Percentiles rank a stretch among this genome's conserved stretches.
These are phyloP conservation scores for Syngnathus typhle DNA, from an alignment of 2,113 vertebrate species.

Conservation along the genomic window DNA sequence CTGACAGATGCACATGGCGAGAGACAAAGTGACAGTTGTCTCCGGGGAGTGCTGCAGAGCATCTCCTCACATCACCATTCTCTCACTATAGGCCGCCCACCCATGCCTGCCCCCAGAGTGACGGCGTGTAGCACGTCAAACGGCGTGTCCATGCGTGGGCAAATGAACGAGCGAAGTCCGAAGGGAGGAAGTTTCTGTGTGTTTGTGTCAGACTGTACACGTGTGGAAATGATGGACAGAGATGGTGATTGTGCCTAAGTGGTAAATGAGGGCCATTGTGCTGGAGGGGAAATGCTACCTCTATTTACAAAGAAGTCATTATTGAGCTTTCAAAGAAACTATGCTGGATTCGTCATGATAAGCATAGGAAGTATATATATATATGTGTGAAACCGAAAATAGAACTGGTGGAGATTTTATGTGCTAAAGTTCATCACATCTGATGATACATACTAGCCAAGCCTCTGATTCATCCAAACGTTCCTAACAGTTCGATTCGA, in stretches of 20 bases:
- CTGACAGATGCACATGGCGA: conserved; percentile 1
- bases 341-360: not conserved
- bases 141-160: conserved; percentile 43
- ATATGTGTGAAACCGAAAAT: not conserved
- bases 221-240: conserved; percentile 35
- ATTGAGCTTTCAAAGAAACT: conserved; percentile 27
- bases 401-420: not conserved
- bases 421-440: conserved; percentile 11
- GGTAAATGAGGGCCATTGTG: conserved; percentile 59
- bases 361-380: not conserved
- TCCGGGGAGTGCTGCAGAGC: conserved; percentile 41
- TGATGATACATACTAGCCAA: conserved; percentile 7
- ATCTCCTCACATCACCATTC: conserved; percentile 37
- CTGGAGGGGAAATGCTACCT: conserved; percentile 51
- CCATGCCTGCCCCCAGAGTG: conserved; percentile 34
- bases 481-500: conserved; percentile 13
- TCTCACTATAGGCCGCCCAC: conserved; percentile 29
- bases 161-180: not conserved
- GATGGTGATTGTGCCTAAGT: conserved; percentile 29
- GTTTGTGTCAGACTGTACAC: conserved; percentile 36
- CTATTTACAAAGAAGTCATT: conserved; percentile 51
- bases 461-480: conserved; percentile 23
- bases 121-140: conserved; percentile 41
- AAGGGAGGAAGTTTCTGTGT: conserved; percentile 20
- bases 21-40: conserved; percentile 59